Base-by-base conservation (phyloP, 2,113 vertebrate species). In the Tragelaphus strepsiceros region DNA sequence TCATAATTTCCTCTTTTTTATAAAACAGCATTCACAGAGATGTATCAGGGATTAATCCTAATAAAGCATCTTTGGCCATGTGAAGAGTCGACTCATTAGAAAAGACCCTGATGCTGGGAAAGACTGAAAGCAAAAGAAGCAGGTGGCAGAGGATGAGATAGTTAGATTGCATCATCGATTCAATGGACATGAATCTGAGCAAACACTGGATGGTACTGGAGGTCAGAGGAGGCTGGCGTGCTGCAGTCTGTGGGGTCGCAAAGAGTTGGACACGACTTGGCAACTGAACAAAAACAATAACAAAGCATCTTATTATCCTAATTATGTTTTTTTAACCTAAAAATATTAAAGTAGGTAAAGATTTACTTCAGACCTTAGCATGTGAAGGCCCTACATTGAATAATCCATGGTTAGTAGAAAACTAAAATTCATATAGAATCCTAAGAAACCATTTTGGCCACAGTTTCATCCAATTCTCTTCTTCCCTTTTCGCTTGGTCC, bases 321-420 rank as follows among this genome's bases (percentile, higher is more conserved):
- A 59, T 97, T 74, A 86, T 58, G 54, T 32, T 19, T 59, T 71
- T 58, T 43, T 15, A 39, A 78, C 22, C 39, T 64, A 58, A 94
- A 90, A 91, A 80, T 54, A 93, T 54, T 81, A 91, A 77, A 93
- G 67, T 88, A 95, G 61, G 64, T 91, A 62, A 97, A 82, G 49
- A 83, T 46, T 91, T 87, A 92, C 8, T 92, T 11, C 19, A 93
- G 89, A 80, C 56, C 39, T 85, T 35, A 90, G 43, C 26, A 89
- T 9, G 21, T 46, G 19, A 93, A 90, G 24, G 28, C 7, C 54
- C n/a, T 39, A 83, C 14, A 96, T 19, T 5, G 1, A 87, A 87
- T 58, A 92, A 97, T 82, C n/a, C 92, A 67, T 80, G 21, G 6
- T 43, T 84, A 54, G 6, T 39, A 10, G 58, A 88, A 85, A 87